These are phyloP conservation scores for Colistium nudipinnis DNA, from an alignment of 2,113 vertebrate species.

Conservation along the genomic window DNA sequence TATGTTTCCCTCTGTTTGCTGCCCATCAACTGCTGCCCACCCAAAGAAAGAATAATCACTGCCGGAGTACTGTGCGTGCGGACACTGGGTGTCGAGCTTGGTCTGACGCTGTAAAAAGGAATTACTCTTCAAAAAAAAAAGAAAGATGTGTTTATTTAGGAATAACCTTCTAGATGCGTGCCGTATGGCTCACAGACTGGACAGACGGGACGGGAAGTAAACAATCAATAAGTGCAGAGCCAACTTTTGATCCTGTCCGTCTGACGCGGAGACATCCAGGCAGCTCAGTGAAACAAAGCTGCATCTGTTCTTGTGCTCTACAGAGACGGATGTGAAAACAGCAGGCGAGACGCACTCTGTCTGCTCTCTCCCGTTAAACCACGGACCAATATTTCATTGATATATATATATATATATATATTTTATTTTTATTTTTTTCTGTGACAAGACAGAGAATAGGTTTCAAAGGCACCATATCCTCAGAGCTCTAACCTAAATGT, in stretches of 20 bases:
- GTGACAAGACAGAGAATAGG: conserved; percentile 53
- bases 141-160: neutral
- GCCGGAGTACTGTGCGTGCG: conserved; percentile 5
- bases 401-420: no score
- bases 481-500: conserved; percentile 49
- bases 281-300: conserved; percentile 59
- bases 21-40: conserved; percentile 48
- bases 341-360: conserved; percentile 38
- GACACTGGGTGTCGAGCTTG: conserved; percentile 17
- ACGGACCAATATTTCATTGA: conserved; percentile 54
- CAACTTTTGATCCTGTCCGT: conserved; percentile 1
- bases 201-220: neutral
- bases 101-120: conserved; percentile 5
- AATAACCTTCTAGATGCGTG: neutral
- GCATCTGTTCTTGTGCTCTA: conserved; percentile 50
- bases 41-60: conserved; percentile 32
- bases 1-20: conserved; percentile 50
- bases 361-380: conserved; percentile 43
- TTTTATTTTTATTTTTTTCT: no score
- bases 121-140: conserved; percentile 33
- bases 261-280: conserved; percentile 31
- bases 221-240: conserved; percentile 2
- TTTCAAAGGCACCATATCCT: conserved; percentile 66
- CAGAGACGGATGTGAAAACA: conserved; percentile 52
- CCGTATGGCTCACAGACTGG: neutral